These are phyloP conservation scores for Tiaroga cobitis DNA, from an alignment of 2,797 vertebrate genomes.

Conservation along the genomic window DNA sequence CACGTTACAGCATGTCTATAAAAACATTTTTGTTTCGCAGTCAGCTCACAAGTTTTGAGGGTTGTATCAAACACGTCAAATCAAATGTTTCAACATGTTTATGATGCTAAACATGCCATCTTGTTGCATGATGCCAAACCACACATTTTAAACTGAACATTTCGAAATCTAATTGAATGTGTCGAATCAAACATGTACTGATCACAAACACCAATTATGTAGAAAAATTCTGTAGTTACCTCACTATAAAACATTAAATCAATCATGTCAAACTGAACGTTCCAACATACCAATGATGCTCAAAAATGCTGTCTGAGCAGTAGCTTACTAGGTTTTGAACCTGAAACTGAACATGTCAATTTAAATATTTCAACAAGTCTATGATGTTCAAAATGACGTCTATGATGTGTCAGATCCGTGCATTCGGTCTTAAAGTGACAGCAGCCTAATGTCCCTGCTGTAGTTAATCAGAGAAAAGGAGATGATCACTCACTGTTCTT, in stretches of 20 bases:
- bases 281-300: not conserved
- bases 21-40: not conserved
- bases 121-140: not conserved
- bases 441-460: not conserved
- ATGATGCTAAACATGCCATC: not conserved
- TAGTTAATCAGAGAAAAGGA: not conserved
- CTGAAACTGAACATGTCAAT: not conserved
- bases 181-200: not conserved
- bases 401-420: not conserved
- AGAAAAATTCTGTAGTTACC: not conserved
- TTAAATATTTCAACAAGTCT: not conserved
- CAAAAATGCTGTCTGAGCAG: not conserved
- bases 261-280: not conserved
- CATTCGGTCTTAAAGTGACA: not conserved
- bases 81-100: not conserved
- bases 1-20: not conserved
- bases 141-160: not conserved
- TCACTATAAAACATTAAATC: not conserved
- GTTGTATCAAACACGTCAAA: not conserved
- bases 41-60: not conserved
- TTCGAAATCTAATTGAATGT: not conserved
- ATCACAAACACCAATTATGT: not conserved
- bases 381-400: not conserved
- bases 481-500: not conserved
- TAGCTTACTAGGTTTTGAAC: not conserved